These are phyloP conservation scores for Apis dorsata DNA, from an alignment of 1,140 invertebrate species.

Conservation along the genomic window DNA sequence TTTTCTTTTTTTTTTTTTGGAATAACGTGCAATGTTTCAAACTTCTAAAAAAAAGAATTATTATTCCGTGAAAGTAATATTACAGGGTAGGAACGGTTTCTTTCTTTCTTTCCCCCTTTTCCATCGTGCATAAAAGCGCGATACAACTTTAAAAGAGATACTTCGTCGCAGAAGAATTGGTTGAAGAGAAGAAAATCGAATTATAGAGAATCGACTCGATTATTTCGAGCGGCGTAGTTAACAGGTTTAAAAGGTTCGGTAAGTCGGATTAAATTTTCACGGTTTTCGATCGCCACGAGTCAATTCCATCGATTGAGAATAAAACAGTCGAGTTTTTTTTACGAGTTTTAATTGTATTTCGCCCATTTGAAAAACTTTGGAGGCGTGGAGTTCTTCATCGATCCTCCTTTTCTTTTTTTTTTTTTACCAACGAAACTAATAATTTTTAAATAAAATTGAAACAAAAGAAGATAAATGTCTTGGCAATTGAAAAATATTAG, in stretches of 20 bases:
- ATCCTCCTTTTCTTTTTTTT: neutral
- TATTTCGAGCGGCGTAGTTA: conserved; percentile 27
- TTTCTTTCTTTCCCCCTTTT: neutral
- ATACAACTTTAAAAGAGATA: neutral
- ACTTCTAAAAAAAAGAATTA: neutral
- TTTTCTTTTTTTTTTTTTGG: neutral
- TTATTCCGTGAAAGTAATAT: neutral
- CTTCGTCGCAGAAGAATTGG: neutral
- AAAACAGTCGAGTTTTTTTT: conserved; percentile 13
- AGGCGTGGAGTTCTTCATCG: neutral
- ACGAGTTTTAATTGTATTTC: conserved; percentile 4
- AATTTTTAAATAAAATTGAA: too few relatives aligned
- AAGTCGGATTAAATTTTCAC: conserved; percentile 48
- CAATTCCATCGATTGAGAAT: conserved; percentile 25
- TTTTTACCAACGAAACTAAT: neutral
- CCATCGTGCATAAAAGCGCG: neutral
- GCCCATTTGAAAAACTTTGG: neutral
- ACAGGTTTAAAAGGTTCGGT: conserved; percentile 10
- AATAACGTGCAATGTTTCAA: neutral
- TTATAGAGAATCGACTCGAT: conserved; percentile 30
- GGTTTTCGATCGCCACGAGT: conserved; percentile 44
- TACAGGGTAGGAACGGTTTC: neutral
- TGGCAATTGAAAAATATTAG: too few relatives aligned
- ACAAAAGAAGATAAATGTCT: too few relatives aligned
- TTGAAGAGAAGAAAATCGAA: neutral